Base-by-base conservation (phyloP, 1,140 invertebrate genomes). In the Holotrichia oblita region DNA sequence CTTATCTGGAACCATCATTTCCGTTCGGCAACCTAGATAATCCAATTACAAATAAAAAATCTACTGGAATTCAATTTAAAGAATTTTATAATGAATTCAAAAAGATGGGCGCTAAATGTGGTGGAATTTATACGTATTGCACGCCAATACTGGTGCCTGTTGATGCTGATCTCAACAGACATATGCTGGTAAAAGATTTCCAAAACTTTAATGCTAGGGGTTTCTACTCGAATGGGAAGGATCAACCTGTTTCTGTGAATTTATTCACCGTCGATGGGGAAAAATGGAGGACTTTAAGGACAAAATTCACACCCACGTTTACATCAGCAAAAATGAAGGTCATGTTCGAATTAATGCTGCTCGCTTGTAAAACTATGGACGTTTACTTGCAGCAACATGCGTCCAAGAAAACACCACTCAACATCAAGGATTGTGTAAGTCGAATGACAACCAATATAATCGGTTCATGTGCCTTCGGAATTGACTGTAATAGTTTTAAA, bases 111-210 rank as follows among this genome's bases (percentile, higher is more conserved):
- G 34, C 59, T 20, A 78, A 78, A 75, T 78, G 73, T 24, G 40
- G 3, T 7, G 81, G 77, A 12, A 27, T 76, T 17, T 81, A 61
- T 22, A 8, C 74, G 22, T 59, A 40, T 27, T 12, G 22, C 3
- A 0, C 8, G 41, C 61, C 64, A 9, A n/a, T 20, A 8, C 64
- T 77, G 10, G 10, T 80, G 12, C n/a, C 41, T 0, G 27, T 34
- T 3, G 89, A 90, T 83, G 87, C 86, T 1, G 85, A 88, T 81
- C 80, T 90, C 9, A 85, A 89, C 4, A 85, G 85, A 69, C 42
- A 55, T 3, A 55, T 55, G 0, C 17, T 55, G 14, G 42, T 44
- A 2, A 44, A 44, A 44, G 48, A 55, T 17, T 55, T 55, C 14
- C 48, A 55, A n/a, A 0, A 55, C 14, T 55, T 55, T 55, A 6